Percentiles rank a stretch among this genome's conserved stretches.
These are phyloP conservation scores for Prunella himalayana DNA, from an alignment of 2,113 vertebrate species.

Conservation along the genomic window DNA sequence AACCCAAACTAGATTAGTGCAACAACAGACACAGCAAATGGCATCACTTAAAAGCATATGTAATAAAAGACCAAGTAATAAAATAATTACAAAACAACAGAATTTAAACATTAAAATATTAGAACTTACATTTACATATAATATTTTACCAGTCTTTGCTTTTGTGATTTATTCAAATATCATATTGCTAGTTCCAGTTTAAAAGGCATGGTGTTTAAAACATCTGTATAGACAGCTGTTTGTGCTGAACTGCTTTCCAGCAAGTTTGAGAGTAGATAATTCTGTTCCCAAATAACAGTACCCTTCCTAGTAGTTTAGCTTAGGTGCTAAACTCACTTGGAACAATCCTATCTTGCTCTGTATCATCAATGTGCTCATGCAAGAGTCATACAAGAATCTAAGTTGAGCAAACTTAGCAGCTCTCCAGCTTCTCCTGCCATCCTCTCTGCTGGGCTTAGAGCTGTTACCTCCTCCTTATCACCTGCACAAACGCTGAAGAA, in stretches of 20 bases:
- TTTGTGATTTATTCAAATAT: not conserved
- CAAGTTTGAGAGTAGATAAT: not conserved
- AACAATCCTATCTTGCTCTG: not conserved
- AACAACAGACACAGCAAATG: not conserved
- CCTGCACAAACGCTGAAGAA: not conserved
- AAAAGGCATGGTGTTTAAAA: not conserved
- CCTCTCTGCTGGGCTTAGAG: not conserved
- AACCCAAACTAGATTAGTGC: not conserved
- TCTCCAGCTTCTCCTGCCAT: not conserved
- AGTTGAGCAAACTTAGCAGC: not conserved
- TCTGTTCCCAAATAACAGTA: not conserved
- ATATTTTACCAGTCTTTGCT: not conserved
- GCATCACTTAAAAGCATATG: not conserved
- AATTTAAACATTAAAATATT: not conserved
- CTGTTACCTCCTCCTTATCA: not conserved
- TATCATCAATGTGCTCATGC: not conserved
- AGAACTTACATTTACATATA: not conserved
- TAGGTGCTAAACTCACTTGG: not conserved
- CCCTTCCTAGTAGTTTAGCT: not conserved
- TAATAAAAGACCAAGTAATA: not conserved
- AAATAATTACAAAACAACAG: not conserved
- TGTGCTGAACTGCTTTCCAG: not conserved
- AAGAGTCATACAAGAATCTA: not conserved
- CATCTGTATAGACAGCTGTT: not conserved
- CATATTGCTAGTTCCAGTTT: not conserved